Percentiles rank a stretch among this genome's conserved stretches.
These are phyloP conservation scores for Physocephala rufipes DNA, from an alignment of 2,888 invertebrate genomes.

Conservation along the genomic window DNA sequence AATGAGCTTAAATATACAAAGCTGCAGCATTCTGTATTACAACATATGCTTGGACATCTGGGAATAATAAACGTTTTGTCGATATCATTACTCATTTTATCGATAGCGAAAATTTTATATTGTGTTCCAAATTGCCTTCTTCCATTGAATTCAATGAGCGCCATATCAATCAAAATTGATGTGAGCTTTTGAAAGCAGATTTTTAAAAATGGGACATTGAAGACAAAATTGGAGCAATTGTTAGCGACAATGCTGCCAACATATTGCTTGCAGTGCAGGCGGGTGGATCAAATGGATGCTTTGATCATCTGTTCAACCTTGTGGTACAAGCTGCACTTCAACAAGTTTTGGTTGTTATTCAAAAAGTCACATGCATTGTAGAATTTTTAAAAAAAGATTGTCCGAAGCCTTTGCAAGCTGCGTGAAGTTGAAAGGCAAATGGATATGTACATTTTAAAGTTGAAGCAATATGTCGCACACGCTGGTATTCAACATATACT, in stretches of 20 bases:
- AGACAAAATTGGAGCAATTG: constrained; percentile 29
- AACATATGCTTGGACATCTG: no score
- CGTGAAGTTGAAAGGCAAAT: constrained; percentile 38
- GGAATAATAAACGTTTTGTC: no score
- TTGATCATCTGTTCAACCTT: constrained; percentile 33
- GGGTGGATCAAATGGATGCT: constrained; percentile 31
- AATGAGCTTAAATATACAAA: no score
- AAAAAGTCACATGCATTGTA: constrained; percentile 32
- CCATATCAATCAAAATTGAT: no score
- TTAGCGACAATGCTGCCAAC: constrained; percentile 37
- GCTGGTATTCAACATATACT: constrained; percentile 38
- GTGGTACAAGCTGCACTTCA: constrained; percentile 29
- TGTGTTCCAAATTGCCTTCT: no score
- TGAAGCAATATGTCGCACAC: constrained; percentile 39
- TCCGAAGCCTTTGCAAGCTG: constrained; percentile 22
- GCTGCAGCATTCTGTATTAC: no score
- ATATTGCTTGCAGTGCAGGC: constrained; percentile 26
- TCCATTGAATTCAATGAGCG: no score
- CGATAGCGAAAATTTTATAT: no score
- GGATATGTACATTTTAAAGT: constrained; percentile 32
- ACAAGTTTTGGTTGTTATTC: constrained; percentile 10
- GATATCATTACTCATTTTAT: no score
- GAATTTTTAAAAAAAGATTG: constrained; percentile 30
- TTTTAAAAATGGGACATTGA: constrained; percentile 37
- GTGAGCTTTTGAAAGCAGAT: constrained; percentile 18